phyloP scores from a whole-genome alignment of 2,113 vertebrate species.

The Sphyrna mokarran region DNA sequence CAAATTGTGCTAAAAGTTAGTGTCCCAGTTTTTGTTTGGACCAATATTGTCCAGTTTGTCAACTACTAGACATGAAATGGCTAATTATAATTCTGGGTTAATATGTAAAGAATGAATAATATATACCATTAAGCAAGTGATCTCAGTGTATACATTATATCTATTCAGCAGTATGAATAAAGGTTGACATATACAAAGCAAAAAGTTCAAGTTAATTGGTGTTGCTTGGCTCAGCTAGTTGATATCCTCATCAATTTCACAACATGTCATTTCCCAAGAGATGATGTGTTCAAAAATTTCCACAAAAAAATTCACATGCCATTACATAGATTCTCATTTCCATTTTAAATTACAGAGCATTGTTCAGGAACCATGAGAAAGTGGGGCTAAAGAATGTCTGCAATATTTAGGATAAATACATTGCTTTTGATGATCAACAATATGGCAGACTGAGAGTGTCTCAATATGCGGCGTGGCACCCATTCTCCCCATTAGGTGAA shows the following conservation, averaged over 20 bases:
- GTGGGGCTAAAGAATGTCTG: neutral
- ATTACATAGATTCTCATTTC: neutral
- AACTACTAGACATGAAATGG: too few relatives aligned
- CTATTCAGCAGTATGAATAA: too few relatives aligned
- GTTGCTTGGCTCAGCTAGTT: neutral
- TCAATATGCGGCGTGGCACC: neutral
- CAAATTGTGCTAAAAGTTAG: too few relatives aligned
- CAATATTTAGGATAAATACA: too few relatives aligned
- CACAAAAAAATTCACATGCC: neutral
- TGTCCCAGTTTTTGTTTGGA: too few relatives aligned
- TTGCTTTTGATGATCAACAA: neutral
- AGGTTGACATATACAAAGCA: too few relatives aligned
- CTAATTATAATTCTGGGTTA: too few relatives aligned
- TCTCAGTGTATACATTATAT: too few relatives aligned
- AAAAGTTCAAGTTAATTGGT: too few relatives aligned
- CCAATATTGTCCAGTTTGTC: too few relatives aligned
- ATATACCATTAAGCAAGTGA: too few relatives aligned
- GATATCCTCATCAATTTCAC: neutral
- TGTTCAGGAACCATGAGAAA: neutral
- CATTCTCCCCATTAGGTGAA: neutral
- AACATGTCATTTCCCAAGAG: neutral
- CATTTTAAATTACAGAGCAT: neutral
- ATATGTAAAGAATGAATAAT: too few relatives aligned
- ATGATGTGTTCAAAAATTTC: neutral
- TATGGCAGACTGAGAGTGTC: neutral